A percentile compares a stretch with the other conserved stretches of the same genome.
Evolutionary conservation across 2,797 vertebrate genomes (phyloP).

Genomic region (Propithecus perrieri): DNA sequence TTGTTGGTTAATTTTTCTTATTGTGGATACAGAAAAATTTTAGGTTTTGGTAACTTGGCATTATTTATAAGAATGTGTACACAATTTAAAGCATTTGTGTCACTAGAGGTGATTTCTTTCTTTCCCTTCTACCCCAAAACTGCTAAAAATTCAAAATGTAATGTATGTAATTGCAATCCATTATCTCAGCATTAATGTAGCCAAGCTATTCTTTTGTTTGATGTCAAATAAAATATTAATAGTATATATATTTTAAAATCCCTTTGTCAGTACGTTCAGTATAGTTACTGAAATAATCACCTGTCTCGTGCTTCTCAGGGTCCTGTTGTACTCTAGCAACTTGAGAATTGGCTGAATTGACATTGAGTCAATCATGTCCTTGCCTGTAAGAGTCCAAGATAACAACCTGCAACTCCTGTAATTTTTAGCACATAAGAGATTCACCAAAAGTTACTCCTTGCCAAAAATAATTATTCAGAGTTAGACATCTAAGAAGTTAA

Average conservation of each 20-base stretch:
- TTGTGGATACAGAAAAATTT: not conserved
- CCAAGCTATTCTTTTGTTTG: not conserved
- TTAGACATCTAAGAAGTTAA: not conserved
- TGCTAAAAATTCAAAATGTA: not conserved
- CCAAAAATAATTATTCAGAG: not conserved
- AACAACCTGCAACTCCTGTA: not conserved
- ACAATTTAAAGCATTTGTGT: conserved; percentile 3
- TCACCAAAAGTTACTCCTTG: not conserved
- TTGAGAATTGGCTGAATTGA: not conserved
- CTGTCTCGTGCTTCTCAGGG: not conserved
- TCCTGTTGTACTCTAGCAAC: not conserved
- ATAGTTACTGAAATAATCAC: not conserved
- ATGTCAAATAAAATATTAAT: not conserved
- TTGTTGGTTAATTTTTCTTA: conserved; percentile 4
- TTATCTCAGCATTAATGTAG: not conserved
- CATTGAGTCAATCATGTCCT: not conserved
- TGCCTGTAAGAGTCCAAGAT: not conserved
- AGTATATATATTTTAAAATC: not conserved
- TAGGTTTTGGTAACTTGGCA: not conserved
- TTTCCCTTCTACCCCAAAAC: not conserved
- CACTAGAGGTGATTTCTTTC: not conserved
- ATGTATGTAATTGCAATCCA: not conserved
- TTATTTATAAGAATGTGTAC: not conserved
- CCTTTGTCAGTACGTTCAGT: not conserved
- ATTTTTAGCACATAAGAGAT: not conserved